phyloP scores from a whole-genome alignment of 2,888 invertebrate species.

The Rhimphoctona megacephalus region DNA sequence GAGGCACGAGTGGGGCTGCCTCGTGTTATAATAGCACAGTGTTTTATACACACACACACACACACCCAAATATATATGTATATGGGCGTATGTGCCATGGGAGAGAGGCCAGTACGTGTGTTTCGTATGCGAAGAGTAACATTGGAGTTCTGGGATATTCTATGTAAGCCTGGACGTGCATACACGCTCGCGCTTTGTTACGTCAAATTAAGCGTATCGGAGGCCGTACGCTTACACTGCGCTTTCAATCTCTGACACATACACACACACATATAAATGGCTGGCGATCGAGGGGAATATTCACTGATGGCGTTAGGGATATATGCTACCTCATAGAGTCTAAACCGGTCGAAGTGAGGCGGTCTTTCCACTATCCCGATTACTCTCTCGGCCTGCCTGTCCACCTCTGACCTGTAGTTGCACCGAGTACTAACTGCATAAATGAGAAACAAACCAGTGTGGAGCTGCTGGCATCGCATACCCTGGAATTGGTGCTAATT shows the following conservation, averaged over 20 bases:
- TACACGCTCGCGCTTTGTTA: conserved; percentile 69
- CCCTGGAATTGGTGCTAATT: too few relatives aligned
- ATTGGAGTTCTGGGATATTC: conserved; percentile 38
- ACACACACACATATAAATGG: background rate
- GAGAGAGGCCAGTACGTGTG: conserved; percentile 45
- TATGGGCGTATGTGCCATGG: background rate
- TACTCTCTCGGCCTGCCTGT: conserved; percentile 1
- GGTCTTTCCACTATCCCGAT: conserved; percentile 19
- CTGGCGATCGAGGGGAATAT: conserved; percentile 21
- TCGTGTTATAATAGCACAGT: conserved; percentile 54
- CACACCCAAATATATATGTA: background rate
- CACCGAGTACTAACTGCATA: conserved; percentile 3
- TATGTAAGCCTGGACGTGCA: conserved; percentile 41
- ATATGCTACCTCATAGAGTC: background rate
- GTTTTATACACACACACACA: background rate
- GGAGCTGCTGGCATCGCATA: background rate
- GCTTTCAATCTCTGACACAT: conserved; percentile 60
- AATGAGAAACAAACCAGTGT: conserved; percentile 25
- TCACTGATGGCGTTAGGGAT: conserved; percentile 17
- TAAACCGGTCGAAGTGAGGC: background rate
- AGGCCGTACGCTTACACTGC: conserved; percentile 52
- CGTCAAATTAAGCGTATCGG: conserved; percentile 75
- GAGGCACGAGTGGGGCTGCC: conserved; percentile 60
- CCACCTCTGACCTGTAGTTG: conserved; percentile 17
- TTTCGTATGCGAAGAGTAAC: conserved; percentile 25